Percentiles rank a stretch among this genome's conserved stretches.
Evolutionary conservation across 2,888 invertebrate species (phyloP).

Genomic region (Beris morrisii): DNA sequence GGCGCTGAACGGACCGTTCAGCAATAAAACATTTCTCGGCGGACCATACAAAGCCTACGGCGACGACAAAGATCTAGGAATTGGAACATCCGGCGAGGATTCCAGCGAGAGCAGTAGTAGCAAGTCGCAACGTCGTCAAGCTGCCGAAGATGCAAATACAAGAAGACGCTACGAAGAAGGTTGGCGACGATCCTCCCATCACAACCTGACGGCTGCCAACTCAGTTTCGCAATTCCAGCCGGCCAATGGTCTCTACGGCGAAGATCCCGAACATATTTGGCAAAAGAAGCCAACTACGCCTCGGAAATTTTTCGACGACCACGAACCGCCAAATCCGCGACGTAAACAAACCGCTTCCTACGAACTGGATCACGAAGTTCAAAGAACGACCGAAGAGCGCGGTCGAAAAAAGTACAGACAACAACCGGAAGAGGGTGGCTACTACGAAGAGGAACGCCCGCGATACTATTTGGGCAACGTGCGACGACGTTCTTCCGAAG

Average conservation of each 20-base stretch:
- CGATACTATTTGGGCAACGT: constrained; percentile 19
- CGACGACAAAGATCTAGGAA: constrained; percentile 75
- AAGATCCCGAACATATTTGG: constrained; percentile 53
- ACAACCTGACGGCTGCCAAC: constrained; percentile 56
- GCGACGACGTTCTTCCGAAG: constrained; percentile 55
- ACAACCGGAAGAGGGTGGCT: constrained; percentile 37
- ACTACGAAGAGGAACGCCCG: constrained; percentile 38
- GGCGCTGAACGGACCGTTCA: constrained; percentile 61
- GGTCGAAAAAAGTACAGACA: constrained; percentile 5
- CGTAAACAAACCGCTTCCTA: constrained; percentile 34
- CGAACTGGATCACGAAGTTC: constrained; percentile 31
- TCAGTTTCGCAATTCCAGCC: constrained; percentile 62
- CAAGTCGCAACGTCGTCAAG: constrained; percentile 68
- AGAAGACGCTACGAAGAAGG: constrained; percentile 67
- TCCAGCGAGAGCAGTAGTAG: constrained; percentile 80
- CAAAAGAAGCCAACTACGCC: not conserved
- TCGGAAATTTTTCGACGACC: constrained; percentile 39
- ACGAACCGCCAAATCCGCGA: constrained; percentile 40
- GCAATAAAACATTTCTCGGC: constrained; percentile 59
- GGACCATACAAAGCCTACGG: constrained; percentile 66
- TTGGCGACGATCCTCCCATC: constrained; percentile 68
- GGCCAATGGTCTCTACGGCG: constrained; percentile 68
- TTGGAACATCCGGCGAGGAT: constrained; percentile 83
- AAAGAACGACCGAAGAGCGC: constrained; percentile 23
- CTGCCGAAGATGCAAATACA: constrained; percentile 61